These are phyloP conservation scores for Brachionus rotundiformis DNA, from an alignment of 1,140 invertebrate species.

Conservation along the genomic window DNA sequence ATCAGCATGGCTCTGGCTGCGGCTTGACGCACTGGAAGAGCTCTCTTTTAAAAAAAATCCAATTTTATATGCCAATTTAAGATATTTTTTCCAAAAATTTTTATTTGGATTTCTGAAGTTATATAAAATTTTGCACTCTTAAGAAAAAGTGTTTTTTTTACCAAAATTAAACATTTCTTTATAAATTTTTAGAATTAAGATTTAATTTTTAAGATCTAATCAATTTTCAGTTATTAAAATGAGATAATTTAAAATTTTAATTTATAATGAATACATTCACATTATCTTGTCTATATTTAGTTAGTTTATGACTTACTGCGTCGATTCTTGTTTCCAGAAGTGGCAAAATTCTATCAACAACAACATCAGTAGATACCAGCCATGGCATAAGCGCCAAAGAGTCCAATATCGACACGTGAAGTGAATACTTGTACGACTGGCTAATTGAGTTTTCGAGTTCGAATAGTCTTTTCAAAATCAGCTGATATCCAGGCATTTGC, in stretches of 20 bases:
- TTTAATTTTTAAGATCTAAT: no score
- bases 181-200: no score
- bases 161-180: no score
- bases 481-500: conserved; percentile 38
- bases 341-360: conserved; percentile 29
- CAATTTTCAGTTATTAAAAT: no score
- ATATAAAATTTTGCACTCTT: no score
- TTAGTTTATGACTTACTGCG: not conserved
- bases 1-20: conserved; percentile 18
- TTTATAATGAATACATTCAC: no score
- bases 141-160: no score
- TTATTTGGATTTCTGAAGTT: no score
- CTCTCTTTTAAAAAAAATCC: conserved; percentile 2
- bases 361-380: conserved; percentile 14
- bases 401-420: not conserved
- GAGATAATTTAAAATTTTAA: no score
- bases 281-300: no score
- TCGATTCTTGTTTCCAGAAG: conserved; percentile 17
- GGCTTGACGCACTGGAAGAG: conserved; percentile 15
- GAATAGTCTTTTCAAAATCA: conserved; percentile 31
- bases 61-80: not conserved
- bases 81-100: not conserved
- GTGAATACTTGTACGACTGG: conserved; percentile 25
- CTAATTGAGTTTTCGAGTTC: conserved; percentile 40
- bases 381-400: conserved; percentile 24